These are phyloP conservation scores for Apolygus lucorum DNA, from an alignment of 1,140 invertebrate genomes.

Conservation along the genomic window DNA sequence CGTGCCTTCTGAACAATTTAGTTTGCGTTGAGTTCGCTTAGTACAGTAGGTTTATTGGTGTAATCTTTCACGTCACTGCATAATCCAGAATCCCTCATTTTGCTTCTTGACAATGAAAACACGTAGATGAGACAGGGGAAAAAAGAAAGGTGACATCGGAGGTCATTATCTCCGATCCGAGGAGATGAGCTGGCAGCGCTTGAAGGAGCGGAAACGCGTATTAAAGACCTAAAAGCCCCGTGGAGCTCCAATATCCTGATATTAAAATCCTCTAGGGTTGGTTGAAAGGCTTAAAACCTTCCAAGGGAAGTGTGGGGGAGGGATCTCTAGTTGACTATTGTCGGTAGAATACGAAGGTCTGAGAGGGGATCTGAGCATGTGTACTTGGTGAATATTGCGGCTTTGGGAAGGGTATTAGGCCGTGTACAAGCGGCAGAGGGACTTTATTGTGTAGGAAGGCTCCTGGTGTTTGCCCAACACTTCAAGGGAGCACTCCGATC, in stretches of 20 bases:
- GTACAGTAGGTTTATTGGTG: too few species aligned
- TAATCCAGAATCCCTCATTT: too few species aligned
- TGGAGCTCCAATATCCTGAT: conserved; percentile 12
- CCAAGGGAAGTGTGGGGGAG: not conserved
- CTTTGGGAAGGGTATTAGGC: conserved; percentile 8
- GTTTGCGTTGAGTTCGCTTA: too few species aligned
- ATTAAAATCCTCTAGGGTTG: conserved; percentile 7
- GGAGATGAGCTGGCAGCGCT: too few species aligned
- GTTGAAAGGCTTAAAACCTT: conserved; percentile 2
- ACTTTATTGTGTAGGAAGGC: not conserved
- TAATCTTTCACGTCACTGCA: too few species aligned
- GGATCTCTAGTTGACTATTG: conserved; percentile 3
- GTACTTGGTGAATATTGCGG: conserved; percentile 15
- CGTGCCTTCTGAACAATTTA: too few species aligned
- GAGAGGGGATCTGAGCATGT: not conserved
- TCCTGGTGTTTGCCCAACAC: conserved; percentile 3
- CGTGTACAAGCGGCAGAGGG: conserved; percentile 4
- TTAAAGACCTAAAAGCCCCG: conserved; percentile 1
- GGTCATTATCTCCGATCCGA: too few species aligned
- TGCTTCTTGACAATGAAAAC: too few species aligned
- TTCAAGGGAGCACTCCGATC: too few species aligned
- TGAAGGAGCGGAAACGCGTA: not conserved
- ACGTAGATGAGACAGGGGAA: too few species aligned
- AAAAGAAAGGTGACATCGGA: too few species aligned
- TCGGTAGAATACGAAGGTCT: not conserved